These are phyloP conservation scores for Stenodera caucasica DNA, from an alignment of 2,888 invertebrate genomes.

Conservation along the genomic window DNA sequence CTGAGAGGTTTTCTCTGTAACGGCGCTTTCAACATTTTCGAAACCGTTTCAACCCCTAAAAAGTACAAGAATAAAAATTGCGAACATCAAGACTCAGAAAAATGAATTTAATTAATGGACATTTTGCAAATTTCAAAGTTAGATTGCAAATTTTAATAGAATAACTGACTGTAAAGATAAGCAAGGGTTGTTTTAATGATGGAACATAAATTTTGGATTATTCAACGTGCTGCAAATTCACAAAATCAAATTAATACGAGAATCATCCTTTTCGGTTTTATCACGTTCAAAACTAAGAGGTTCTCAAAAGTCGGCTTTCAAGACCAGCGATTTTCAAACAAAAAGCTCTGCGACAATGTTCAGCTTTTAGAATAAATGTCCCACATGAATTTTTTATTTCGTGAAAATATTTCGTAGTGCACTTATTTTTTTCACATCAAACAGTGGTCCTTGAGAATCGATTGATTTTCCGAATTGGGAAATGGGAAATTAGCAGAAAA, in stretches of 20 bases:
- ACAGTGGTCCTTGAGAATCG: too few relatives aligned
- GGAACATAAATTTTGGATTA: constrained; percentile 20
- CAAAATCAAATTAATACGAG: constrained; percentile 19
- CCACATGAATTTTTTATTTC: too few relatives aligned
- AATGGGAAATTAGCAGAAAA: too few relatives aligned
- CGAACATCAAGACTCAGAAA: not conserved
- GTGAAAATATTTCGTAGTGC: too few relatives aligned
- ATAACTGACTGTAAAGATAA: constrained; percentile 14
- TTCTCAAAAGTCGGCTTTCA: too few relatives aligned
- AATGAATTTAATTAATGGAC: too few relatives aligned
- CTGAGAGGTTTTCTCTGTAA: not conserved
- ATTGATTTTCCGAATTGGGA: too few relatives aligned
- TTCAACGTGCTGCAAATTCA: constrained; percentile 21
- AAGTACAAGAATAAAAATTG: not conserved
- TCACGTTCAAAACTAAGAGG: not conserved
- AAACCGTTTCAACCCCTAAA: too few relatives aligned
- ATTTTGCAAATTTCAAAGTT: not conserved
- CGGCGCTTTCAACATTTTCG: not conserved
- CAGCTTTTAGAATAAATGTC: too few relatives aligned
- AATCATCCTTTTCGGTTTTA: not conserved
- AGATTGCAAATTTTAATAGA: constrained; percentile 2
- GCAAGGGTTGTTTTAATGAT: constrained; percentile 18
- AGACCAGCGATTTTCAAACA: too few relatives aligned
- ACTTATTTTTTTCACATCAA: too few relatives aligned
- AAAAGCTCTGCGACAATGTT: too few relatives aligned